These are phyloP conservation scores for Drosophila mayri DNA, from an alignment of 1,140 invertebrate species.

Conservation along the genomic window DNA sequence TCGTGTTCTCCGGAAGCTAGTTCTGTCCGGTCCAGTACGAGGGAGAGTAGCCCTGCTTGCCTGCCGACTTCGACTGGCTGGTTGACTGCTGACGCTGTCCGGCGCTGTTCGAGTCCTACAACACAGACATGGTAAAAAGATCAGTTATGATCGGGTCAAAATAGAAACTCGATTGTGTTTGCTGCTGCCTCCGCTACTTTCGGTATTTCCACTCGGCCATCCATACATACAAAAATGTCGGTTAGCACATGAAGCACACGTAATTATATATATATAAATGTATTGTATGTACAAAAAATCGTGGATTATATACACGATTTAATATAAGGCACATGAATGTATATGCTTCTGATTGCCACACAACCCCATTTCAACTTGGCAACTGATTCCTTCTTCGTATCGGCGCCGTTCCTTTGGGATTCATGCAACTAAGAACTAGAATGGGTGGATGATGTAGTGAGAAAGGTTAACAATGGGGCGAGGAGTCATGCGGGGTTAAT, in stretches of 20 bases:
- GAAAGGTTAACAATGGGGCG: slow-evolving; percentile 18
- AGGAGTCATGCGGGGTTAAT: slow-evolving; percentile 18
- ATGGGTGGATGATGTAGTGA: slow-evolving; percentile 1
- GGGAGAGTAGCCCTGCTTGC: slow-evolving; percentile 88
- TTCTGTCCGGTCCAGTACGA: slow-evolving; percentile 88
- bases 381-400: slow-evolving; percentile 10
- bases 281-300: slow-evolving; percentile 8
- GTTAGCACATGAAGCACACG: slow-evolving; percentile 48
- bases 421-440: slow-evolving; percentile 38
- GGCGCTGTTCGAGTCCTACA: slow-evolving; percentile 88
- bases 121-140: slow-evolving; percentile 30
- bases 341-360: slow-evolving; percentile 20
- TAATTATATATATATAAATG: slow-evolving; percentile 23
- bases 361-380: slow-evolving; percentile 1
- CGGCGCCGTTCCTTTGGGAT: slow-evolving; percentile 5
- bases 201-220: slow-evolving; percentile 36
- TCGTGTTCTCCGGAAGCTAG: slow-evolving; percentile 84
- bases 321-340: slow-evolving; percentile 29
- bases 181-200: slow-evolving; percentile 25
- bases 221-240: slow-evolving; percentile 27
- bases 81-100: slow-evolving; percentile 89
- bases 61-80: slow-evolving; percentile 89
- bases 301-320: slow-evolving; percentile 34
- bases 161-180: not conserved
- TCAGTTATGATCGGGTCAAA: slow-evolving; percentile 2